phyloP scores from a whole-genome alignment of 2,888 invertebrate genomes.

The Gymnoscelis rufifasciata region DNA sequence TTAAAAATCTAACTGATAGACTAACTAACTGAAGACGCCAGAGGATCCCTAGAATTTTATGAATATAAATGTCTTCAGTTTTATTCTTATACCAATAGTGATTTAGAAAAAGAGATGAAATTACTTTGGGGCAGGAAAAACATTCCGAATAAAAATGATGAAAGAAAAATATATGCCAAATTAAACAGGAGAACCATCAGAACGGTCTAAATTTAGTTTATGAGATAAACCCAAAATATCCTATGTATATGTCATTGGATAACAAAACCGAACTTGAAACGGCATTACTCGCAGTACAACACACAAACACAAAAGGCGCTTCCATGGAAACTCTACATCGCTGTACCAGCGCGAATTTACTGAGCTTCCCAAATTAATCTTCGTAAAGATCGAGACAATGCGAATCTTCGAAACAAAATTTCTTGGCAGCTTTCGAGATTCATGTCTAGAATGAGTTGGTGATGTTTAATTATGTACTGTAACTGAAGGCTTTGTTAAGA shows the following conservation, averaged over 20 bases:
- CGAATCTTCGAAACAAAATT: conserved; percentile 59
- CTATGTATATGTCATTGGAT: too few relatives aligned
- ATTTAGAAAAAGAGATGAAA: too few relatives aligned
- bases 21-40: too few relatives aligned
- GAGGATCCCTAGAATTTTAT: too few relatives aligned
- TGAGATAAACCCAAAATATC: neutral
- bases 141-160: too few relatives aligned
- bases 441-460: conserved; percentile 39
- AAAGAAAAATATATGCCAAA: too few relatives aligned
- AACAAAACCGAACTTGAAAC: neutral
- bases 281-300: neutral
- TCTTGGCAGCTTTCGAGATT: conserved; percentile 50
- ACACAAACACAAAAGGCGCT: conserved; percentile 19
- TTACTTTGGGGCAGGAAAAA: too few relatives aligned
- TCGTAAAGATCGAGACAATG: conserved; percentile 67
- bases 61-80: too few relatives aligned
- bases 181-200: too few relatives aligned
- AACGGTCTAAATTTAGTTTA: too few relatives aligned
- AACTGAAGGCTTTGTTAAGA: neutral
- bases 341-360: conserved; percentile 41
- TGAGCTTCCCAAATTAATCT: conserved; percentile 67
- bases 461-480: neutral
- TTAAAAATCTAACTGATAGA: too few relatives aligned
- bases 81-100: too few relatives aligned
- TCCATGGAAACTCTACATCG: conserved; percentile 35